phyloP scores from a whole-genome alignment of 2,113 vertebrate species.

The Chloropsis cyanopogon region DNA sequence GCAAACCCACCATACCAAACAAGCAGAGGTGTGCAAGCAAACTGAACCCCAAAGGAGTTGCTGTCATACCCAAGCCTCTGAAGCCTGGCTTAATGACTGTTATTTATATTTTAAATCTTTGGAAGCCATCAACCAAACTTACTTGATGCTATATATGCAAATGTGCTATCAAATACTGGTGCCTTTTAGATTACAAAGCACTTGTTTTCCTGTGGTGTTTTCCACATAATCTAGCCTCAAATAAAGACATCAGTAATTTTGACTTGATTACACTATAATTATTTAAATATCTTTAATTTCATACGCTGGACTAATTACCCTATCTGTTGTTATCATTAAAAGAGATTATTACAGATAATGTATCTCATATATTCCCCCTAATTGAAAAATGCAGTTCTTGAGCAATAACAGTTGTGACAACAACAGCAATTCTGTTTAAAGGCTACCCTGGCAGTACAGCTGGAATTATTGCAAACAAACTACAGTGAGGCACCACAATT shows the following conservation, averaged over 20 bases:
- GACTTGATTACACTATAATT: conserved; percentile 78
- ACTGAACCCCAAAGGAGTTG: not conserved
- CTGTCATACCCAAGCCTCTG: not conserved
- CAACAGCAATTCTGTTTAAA: conserved; percentile 45
- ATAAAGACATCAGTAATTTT: conserved; percentile 75
- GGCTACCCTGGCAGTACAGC: not conserved
- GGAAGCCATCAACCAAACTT: not conserved
- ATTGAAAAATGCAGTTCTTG: conserved; percentile 68
- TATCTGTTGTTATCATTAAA: conserved; percentile 67
- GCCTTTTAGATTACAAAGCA: conserved; percentile 67
- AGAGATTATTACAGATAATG: conserved; percentile 68
- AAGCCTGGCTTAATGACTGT: not conserved
- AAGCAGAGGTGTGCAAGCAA: not conserved
- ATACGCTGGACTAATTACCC: conserved; percentile 68
- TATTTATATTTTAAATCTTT: not conserved
- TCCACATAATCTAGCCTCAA: conserved; percentile 63
- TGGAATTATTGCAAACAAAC: conserved; percentile 27
- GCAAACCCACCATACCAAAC: not conserved
- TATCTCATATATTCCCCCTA: conserved; percentile 59
- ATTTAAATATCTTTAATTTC: conserved; percentile 78
- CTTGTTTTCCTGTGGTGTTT: conserved; percentile 62
- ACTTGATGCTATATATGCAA: conserved; percentile 12
- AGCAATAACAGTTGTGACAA: conserved; percentile 54
- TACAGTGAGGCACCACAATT: not conserved
- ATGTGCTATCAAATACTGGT: conserved; percentile 34